Percentiles rank a stretch among this genome's conserved stretches.
Evolutionary conservation across 1,140 invertebrate genomes (phyloP).

Genomic region (Ptiloglossa arizonensis): DNA sequence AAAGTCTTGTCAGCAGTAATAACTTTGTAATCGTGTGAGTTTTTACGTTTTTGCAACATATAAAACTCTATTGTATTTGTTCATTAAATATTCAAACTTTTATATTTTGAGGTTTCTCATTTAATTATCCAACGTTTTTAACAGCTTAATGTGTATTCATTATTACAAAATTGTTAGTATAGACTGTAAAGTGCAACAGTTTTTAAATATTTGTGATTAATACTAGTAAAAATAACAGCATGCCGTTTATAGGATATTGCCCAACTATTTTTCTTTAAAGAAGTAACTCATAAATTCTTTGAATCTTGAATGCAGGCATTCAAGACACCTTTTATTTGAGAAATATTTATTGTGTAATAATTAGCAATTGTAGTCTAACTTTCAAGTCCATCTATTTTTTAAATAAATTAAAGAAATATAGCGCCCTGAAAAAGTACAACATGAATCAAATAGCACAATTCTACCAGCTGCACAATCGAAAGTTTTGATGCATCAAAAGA

Average conservation of each 20-base stretch:
- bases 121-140: constrained; percentile 1
- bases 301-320: constrained; percentile 59
- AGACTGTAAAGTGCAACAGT: constrained; percentile 16
- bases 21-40: not conserved
- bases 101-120: constrained; percentile 10
- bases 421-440: constrained; percentile 33
- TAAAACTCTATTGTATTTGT: not conserved
- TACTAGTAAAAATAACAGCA: constrained; percentile 1
- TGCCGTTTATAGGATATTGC: not conserved
- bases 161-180: constrained; percentile 6
- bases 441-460: constrained; percentile 39
- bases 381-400: constrained; percentile 7
- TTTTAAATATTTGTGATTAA: constrained; percentile 28
- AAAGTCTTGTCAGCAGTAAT: constrained; percentile 4
- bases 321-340: constrained; percentile 16
- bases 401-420: constrained; percentile 32
- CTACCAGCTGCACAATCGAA: constrained; percentile 47
- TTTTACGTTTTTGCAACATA: not conserved
- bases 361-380: constrained; percentile 2
- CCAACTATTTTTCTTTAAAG: not conserved
- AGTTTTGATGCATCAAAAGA: constrained; percentile 29
- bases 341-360: constrained; percentile 1
- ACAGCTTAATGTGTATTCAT: not conserved
- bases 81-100: constrained; percentile 11
- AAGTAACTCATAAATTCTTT: not conserved